Conservation (phyloP, 2,888 invertebrate species). For the Tenthredo distinguenda region DNA sequence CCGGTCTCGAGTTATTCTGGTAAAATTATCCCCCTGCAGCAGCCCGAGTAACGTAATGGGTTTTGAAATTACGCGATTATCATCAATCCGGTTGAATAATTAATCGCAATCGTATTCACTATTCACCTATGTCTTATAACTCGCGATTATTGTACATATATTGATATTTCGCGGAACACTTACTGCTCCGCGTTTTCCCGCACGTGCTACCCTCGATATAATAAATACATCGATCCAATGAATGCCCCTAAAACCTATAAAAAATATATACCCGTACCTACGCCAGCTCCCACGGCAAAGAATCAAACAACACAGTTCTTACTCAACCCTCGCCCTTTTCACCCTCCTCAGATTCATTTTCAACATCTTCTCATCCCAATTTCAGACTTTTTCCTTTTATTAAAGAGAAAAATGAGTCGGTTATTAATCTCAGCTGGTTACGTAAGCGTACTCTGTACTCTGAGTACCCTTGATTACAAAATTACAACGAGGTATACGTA, state of each 20-base stretch:
- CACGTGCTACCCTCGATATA: neutral
- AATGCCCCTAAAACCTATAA: neutral
- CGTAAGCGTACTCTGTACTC: neutral
- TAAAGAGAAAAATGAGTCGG: neutral
- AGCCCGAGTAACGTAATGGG: neutral
- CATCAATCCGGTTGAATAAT: slow-evolving; percentile 15
- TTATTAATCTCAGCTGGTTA: neutral
- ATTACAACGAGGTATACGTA: neutral
- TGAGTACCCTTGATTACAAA: neutral
- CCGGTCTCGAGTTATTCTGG: neutral
- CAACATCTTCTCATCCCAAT: neutral
- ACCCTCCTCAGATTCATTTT: neutral
- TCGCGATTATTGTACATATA: neutral
- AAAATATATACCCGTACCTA: neutral
- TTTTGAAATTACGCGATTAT: neutral
- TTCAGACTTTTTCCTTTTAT: neutral
- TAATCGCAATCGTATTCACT: neutral
- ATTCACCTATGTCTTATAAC: neutral
- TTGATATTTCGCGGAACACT: neutral
- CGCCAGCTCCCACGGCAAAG: neutral
- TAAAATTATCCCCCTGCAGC: neutral
- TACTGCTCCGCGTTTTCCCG: neutral
- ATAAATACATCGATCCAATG: neutral
- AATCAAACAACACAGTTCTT: neutral
- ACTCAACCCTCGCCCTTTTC: neutral